A percentile compares a stretch with the other conserved stretches of the same genome.
Evolutionary conservation across 2,797 vertebrate species (phyloP).

Genomic region (Diceros bicornis): DNA sequence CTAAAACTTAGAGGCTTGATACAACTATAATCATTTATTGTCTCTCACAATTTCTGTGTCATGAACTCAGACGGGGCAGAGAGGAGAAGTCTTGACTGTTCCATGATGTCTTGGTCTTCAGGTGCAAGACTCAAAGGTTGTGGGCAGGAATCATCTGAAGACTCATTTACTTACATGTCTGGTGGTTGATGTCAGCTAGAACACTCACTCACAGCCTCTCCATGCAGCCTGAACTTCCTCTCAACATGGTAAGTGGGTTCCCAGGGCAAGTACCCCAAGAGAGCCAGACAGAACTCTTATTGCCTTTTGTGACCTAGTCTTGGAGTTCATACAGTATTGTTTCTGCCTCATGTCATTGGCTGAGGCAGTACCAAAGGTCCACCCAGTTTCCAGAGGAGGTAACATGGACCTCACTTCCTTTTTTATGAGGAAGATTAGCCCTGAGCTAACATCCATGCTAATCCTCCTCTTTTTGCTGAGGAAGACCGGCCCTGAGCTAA

Average conservation of each 20-base stretch:
- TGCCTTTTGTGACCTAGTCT: background rate
- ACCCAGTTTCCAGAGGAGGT: background rate
- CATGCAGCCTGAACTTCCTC: background rate
- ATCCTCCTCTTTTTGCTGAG: too few relatives aligned
- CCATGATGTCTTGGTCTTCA: background rate
- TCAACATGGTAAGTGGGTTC: background rate
- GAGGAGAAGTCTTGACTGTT: background rate
- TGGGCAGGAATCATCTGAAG: background rate
- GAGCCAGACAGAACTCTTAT: background rate
- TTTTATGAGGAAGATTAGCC: too few relatives aligned
- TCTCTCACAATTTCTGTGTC: conserved; percentile 39
- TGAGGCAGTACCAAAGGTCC: background rate
- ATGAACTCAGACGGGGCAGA: background rate
- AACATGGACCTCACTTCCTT: background rate
- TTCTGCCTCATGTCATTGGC: background rate
- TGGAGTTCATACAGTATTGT: background rate
- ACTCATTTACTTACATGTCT: background rate
- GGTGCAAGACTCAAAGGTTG: background rate
- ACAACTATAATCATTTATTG: background rate
- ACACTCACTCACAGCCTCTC: background rate
- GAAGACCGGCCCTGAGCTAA: too few relatives aligned
- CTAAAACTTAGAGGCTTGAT: background rate
- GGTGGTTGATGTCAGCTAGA: background rate
- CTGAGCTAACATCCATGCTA: too few relatives aligned
- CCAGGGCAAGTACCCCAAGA: background rate